A percentile compares a stretch with the other conserved stretches of the same genome.
phyloP scores from a whole-genome alignment of 2,888 invertebrate species.

The Lacanobia wlatinum region DNA sequence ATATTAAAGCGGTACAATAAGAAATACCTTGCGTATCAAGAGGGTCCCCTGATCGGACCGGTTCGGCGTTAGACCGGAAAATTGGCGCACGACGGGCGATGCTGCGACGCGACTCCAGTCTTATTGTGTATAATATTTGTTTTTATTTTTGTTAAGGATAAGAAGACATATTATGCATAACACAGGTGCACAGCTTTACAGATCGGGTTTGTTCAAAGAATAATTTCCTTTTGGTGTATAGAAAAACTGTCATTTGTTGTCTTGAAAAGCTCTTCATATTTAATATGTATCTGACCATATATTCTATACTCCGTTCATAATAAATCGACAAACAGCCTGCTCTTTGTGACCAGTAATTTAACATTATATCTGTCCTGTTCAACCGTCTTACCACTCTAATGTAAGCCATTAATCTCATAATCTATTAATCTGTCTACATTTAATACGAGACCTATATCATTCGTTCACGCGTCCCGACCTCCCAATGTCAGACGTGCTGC shows the following conservation, averaged over 20 bases:
- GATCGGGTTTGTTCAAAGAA: background rate
- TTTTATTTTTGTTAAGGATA: constrained; percentile 8
- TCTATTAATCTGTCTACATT: constrained; percentile 48
- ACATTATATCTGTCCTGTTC: constrained; percentile 26
- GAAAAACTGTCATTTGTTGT: too few species aligned
- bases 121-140: constrained; percentile 56
- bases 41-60: constrained; percentile 71
- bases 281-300: background rate
- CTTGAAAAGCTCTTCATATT: background rate
- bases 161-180: background rate
- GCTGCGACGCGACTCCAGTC: constrained; percentile 58
- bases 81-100: constrained; percentile 73
- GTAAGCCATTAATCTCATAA: constrained; percentile 51
- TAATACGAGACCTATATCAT: constrained; percentile 32
- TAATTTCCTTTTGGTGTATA: too few species aligned
- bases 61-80: constrained; percentile 79
- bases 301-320: background rate
- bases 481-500: constrained; percentile 44
- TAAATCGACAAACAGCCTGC: constrained; percentile 15
- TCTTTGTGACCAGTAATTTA: constrained; percentile 25
- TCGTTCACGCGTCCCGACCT: constrained; percentile 20
- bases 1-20: constrained; percentile 34
- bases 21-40: constrained; percentile 55
- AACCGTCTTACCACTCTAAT: constrained; percentile 30
- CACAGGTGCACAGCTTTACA: background rate